phyloP scores from a whole-genome alignment of 2,113 vertebrate genomes.

The Scophthalmus maximus region DNA sequence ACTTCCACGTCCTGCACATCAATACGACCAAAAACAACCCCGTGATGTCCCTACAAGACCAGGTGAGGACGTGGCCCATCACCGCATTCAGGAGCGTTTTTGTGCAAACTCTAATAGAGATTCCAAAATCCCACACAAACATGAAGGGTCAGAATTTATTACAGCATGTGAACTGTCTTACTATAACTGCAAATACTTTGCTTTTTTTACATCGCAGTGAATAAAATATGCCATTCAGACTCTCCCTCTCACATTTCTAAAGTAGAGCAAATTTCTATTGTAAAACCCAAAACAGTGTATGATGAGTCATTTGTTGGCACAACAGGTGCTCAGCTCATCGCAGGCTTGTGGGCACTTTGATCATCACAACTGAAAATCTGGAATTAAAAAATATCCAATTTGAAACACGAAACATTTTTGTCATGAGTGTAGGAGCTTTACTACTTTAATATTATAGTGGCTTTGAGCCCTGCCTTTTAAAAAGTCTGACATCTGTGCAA shows the following conservation, averaged over 20 bases:
- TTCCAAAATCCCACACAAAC: neutral
- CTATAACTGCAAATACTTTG: too few species aligned
- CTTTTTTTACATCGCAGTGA: too few species aligned
- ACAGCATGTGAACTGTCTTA: too few species aligned
- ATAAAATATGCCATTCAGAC: too few species aligned
- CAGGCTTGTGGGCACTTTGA: conserved; percentile 26
- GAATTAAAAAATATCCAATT: conserved; percentile 12
- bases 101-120: neutral
- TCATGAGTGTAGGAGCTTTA: neutral
- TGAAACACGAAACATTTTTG: conserved; percentile 18
- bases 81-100: too few species aligned
- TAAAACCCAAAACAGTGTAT: too few species aligned
- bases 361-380: neutral
- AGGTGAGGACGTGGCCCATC: conserved; percentile 49
- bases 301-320: neutral
- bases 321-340: neutral
- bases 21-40: conserved; percentile 80
- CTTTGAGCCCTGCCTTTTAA: too few species aligned
- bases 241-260: neutral
- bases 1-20: conserved; percentile 79
- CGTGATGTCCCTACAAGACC: conserved; percentile 77
- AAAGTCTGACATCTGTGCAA: too few species aligned
- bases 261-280: neutral
- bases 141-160: neutral
- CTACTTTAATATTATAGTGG: too few species aligned